These are phyloP conservation scores for Magallana gigas DNA, from an alignment of 1,140 invertebrate species.

Conservation along the genomic window DNA sequence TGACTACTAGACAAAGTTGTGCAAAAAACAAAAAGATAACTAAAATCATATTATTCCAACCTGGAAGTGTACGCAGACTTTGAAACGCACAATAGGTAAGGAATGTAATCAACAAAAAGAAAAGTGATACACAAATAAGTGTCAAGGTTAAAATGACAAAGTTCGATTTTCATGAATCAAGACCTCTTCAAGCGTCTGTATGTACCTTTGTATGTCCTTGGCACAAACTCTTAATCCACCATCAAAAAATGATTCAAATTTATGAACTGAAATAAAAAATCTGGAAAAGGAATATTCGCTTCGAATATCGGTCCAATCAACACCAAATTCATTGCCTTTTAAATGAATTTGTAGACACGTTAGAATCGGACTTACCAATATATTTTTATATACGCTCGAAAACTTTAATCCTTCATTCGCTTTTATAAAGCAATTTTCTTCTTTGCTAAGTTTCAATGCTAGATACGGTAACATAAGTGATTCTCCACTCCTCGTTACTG, in stretches of 20 bases:
- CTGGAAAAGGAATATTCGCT: background rate
- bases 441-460: background rate
- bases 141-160: background rate
- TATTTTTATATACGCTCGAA: background rate
- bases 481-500: background rate
- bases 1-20: conserved; percentile 52
- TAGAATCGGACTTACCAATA: background rate
- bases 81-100: conserved; percentile 58
- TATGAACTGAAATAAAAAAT: background rate
- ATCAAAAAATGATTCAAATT: background rate
- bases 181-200: background rate
- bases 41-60: conserved; percentile 63
- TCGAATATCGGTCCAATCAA: background rate
- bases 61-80: conserved; percentile 61
- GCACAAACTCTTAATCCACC: background rate
- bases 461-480: background rate
- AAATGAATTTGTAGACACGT: conserved; percentile 22
- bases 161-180: background rate
- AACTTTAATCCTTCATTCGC: too few relatives aligned
- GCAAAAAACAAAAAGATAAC: conserved; percentile 60
- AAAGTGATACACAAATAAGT: conserved; percentile 47
- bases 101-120: conserved; percentile 59
- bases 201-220: background rate
- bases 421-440: background rate
- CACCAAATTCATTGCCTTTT: background rate